Conservation (phyloP, 2,113 vertebrate species). For the Balaeniceps rex region DNA sequence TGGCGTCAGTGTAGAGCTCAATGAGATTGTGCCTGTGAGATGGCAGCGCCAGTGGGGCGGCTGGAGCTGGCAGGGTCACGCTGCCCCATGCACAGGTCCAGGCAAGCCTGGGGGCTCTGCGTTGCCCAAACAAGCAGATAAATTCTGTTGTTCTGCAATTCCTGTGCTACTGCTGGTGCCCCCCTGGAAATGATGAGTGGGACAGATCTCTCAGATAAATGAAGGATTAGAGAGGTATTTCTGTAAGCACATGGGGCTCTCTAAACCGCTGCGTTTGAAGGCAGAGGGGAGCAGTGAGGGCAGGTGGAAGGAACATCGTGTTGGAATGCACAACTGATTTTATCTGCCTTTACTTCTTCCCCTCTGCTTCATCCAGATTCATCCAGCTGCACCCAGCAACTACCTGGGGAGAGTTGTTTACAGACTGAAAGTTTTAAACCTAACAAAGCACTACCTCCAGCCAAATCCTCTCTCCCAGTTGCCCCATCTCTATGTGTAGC, state of each 20-base stretch:
- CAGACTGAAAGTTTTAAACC: not conserved
- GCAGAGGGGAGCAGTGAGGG: not conserved
- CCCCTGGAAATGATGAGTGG: not conserved
- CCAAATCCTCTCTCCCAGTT: not conserved
- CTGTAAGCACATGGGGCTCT: not conserved
- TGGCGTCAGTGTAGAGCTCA: not conserved
- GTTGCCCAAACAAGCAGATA: accelerated
- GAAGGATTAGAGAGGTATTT: not conserved
- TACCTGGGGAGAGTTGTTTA: not conserved
- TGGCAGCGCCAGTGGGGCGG: not conserved
- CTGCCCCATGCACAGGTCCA: not conserved
- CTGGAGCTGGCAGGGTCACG: not conserved
- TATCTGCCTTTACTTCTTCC: not conserved
- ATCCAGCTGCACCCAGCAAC: not conserved
- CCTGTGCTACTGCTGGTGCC: accelerated
- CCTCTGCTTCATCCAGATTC: not conserved
- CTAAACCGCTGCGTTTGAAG: not conserved
- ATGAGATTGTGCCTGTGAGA: too few relatives aligned
- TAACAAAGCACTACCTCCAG: not conserved
- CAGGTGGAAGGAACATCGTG: not conserved
- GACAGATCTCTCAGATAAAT: not conserved
- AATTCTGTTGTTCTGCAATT: not conserved
- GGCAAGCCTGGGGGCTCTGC: accelerated
- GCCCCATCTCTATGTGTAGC: not conserved
- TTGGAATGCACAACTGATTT: not conserved